Percentiles rank a stretch among this genome's conserved stretches.
These are phyloP conservation scores for Naja naja DNA, from an alignment of 2,113 vertebrate species.

Conservation along the genomic window DNA sequence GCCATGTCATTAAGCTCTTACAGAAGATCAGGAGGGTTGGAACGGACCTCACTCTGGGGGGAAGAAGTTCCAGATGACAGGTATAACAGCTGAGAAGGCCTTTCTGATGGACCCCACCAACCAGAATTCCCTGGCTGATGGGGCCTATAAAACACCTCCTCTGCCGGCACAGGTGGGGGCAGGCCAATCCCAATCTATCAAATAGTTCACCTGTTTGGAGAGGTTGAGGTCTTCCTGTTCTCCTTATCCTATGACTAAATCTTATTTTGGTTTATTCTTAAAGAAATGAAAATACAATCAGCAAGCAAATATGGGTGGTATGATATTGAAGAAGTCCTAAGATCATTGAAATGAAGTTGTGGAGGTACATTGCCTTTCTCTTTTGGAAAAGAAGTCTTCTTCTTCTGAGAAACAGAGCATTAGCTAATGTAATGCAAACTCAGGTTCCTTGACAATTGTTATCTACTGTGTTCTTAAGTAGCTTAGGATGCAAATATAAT, in stretches of 20 bases:
- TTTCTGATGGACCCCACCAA: not conserved
- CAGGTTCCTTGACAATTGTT: not conserved
- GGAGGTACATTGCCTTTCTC: not conserved
- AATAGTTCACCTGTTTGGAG: not conserved
- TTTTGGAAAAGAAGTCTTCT: not conserved
- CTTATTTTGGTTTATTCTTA: not conserved
- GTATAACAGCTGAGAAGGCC: too few relatives aligned
- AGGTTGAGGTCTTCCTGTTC: not conserved
- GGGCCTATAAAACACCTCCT: not conserved
- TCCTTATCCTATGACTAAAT: not conserved
- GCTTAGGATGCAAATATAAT: not conserved
- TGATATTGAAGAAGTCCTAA: not conserved
- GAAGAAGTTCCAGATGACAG: not conserved
- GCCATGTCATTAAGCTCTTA: not conserved
- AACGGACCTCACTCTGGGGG: not conserved
- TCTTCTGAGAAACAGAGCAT: not conserved
- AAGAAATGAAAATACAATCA: not conserved
- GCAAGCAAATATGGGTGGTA: not conserved
- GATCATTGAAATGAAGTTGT: not conserved
- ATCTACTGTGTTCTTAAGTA: not conserved
- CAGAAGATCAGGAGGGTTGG: not conserved
- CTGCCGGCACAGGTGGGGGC: not conserved
- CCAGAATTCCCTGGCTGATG: not conserved
- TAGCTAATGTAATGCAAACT: not conserved
- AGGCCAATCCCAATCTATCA: not conserved